Evolutionary conservation across 2,797 vertebrate species (phyloP), one percentile per base, ranked within the genome.

Genomic region (Salmo trutta): DNA sequence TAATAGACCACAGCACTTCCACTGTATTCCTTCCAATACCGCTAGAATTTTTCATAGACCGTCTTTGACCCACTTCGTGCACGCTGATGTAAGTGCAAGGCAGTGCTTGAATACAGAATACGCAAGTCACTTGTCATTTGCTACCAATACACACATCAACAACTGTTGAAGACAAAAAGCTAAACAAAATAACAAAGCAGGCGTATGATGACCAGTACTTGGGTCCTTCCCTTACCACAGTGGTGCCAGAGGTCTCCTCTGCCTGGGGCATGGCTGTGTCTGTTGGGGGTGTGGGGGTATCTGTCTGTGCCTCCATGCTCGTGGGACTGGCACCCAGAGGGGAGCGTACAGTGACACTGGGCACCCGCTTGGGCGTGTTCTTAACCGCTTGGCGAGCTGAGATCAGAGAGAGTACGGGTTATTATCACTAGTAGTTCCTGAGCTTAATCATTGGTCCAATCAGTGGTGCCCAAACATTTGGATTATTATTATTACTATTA

Each of bases 311-410:
- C n/a, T 99, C 98, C 89, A 94, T 83, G 73, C 94, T 88, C 1
- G 97, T 94, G 51, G 98, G 97, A 77, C 95, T 93, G 77, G 96
- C 93, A 76, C 96, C 96, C 83, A 96, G 91, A n/a, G 97, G 96
- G 67, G 97, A 97, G 29, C 97, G 97, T 19, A 97, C 95, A 47
- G 97, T 96, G 71, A 98, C 93, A 74, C 96, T 96, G 0, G 96
- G 93, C 41, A 96, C 88, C 64, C 97, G 95, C 79, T 98, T 97
- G 0, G 98, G 96, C 0, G 97, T 96, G 91, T 98, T 99, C 92
- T 99, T 99, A 83, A 96, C 91, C 71, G 96, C 96, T 93, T 97
- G 98, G 29, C 97, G 98, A 89, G 96, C 98, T 99, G 89, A 3
- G 87, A 89, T 6, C 29, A 51, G 70, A 5, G 54, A 5, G 78